These are phyloP conservation scores for Heteronetta atricapilla DNA, from an alignment of 2,113 vertebrate species.

Conservation along the genomic window DNA sequence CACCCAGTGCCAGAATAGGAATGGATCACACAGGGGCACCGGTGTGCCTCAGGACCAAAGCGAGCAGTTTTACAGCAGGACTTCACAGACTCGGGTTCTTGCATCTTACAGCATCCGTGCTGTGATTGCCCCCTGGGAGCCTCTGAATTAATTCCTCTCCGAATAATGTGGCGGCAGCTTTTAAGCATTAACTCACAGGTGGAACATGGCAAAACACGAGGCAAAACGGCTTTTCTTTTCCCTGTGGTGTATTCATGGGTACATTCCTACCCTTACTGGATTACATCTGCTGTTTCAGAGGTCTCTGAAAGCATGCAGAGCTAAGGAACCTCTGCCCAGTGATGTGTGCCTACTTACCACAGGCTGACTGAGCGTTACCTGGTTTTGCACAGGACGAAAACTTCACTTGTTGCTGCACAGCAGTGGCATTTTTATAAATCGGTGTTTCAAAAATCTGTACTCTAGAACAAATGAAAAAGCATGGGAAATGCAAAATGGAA, in stretches of 20 bases:
- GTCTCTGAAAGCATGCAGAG: background rate
- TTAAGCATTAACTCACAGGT: background rate
- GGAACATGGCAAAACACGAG: background rate
- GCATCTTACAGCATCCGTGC: accelerated
- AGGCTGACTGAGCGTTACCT: background rate
- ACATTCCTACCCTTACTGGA: background rate
- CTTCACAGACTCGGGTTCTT: background rate
- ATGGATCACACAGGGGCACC: background rate
- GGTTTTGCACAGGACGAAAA: background rate
- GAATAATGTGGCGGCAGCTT: background rate
- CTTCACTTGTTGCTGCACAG: background rate
- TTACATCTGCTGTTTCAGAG: background rate
- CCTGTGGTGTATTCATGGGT: background rate
- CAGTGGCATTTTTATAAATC: background rate
- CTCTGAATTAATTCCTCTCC: background rate
- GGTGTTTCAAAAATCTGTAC: background rate
- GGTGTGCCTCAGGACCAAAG: no score
- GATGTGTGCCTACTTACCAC: background rate
- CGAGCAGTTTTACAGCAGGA: background rate
- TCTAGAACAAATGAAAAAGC: background rate
- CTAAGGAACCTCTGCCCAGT: background rate
- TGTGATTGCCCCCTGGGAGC: background rate
- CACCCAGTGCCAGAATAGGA: background rate
- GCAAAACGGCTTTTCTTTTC: background rate
- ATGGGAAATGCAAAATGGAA: background rate